Conservation (phyloP, 1,140 invertebrate genomes). For the silkworm (Bombyx mori) region DNA sequence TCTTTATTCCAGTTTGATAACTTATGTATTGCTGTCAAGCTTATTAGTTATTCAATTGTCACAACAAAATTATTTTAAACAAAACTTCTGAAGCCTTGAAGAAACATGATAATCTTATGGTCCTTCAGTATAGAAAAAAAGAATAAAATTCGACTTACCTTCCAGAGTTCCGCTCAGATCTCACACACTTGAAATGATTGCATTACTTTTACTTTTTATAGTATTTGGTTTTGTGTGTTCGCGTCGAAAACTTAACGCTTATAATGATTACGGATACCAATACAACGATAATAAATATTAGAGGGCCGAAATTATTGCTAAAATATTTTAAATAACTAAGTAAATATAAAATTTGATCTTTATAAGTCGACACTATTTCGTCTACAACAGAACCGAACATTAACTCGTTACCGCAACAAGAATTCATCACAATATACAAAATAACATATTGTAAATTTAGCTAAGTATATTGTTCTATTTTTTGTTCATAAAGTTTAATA, state of each 20-base stretch:
- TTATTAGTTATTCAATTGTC: no score
- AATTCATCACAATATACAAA: conserved; percentile 48
- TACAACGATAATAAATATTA: conserved; percentile 25
- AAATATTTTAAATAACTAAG: conserved; percentile 29
- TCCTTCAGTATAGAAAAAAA: no score
- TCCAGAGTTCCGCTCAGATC: conserved; percentile 11
- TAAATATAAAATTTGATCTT: conserved; percentile 44
- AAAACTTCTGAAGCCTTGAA: no score
- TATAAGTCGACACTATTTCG: conserved; percentile 48
- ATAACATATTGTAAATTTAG: no score
- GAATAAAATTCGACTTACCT: conserved; percentile 21
- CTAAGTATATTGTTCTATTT: no score
- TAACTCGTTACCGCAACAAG: conserved; percentile 60
- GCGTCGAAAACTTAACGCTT: conserved; percentile 19
- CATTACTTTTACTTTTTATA: conserved; percentile 58
- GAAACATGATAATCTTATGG: no score
- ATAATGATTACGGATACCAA: conserved; percentile 21
- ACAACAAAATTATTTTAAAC: no score
- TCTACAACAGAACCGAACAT: conserved; percentile 46
- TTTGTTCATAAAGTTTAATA: no score
- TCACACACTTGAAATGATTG: conserved; percentile 21
- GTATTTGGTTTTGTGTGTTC: conserved; percentile 13
- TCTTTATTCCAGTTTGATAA: no score
- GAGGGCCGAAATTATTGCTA: conserved; percentile 26
- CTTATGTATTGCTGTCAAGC: no score